Conservation (phyloP, 2,113 vertebrate species). For the Plectropomus leopardus region DNA sequence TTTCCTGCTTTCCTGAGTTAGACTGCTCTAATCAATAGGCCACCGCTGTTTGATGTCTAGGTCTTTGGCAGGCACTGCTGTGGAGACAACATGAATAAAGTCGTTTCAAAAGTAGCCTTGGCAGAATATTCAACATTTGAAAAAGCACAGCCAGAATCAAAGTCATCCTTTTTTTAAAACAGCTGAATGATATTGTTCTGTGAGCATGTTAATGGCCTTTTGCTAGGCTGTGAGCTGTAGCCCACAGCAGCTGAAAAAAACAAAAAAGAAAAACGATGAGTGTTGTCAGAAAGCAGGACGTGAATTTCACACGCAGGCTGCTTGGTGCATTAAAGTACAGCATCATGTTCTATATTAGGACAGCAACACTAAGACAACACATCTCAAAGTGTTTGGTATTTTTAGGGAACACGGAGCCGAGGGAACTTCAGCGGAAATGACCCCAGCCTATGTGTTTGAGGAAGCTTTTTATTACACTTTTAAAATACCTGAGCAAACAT, state of each 20-base stretch:
- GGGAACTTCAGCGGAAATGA: background rate
- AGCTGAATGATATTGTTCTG: slow-evolving; percentile 27
- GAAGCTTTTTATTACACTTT: slow-evolving; percentile 21
- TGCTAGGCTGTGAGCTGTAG: background rate
- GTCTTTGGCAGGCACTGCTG: slow-evolving; percentile 46
- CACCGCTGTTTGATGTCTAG: slow-evolving; percentile 42
- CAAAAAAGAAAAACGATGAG: slow-evolving; percentile 1
- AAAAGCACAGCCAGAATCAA: slow-evolving; percentile 34
- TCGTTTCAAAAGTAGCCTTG: slow-evolving; percentile 39
- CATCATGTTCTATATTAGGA: slow-evolving; percentile 35
- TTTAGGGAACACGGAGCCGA: slow-evolving; percentile 15
- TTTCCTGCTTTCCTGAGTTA: slow-evolving; percentile 34
- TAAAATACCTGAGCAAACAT: slow-evolving; percentile 14
- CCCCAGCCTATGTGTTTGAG: slow-evolving; percentile 23
- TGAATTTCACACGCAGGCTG: slow-evolving; percentile 6
- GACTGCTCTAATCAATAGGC: slow-evolving; percentile 55
- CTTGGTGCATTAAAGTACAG: background rate
- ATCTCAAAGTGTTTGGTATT: slow-evolving; percentile 15
- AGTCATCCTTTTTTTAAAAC: slow-evolving; percentile 29
- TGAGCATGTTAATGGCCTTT: background rate
- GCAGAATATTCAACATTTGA: slow-evolving; percentile 46
- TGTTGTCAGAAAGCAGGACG: slow-evolving; percentile 3
- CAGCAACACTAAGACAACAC: background rate
- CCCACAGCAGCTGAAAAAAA: background rate
- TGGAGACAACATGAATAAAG: slow-evolving; percentile 41